Base-by-base conservation (phyloP, 53 echinoderm and acorn worm species). In the Crossaster papposus region DNA sequence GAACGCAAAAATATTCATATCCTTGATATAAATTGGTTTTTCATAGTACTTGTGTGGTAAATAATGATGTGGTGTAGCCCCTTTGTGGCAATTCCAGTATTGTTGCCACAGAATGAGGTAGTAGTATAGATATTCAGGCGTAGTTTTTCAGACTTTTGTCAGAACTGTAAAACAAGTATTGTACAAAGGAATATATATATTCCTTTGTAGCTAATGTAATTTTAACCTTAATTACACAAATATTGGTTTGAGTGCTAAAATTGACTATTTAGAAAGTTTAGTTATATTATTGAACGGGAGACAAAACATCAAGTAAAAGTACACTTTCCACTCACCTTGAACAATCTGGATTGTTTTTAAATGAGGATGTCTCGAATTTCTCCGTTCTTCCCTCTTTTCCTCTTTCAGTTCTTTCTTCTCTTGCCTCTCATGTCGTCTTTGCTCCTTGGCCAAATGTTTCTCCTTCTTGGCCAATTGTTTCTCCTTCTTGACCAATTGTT, bases 381-480 rank as follows among this genome's bases (percentile, higher is more conserved):
- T 73, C 11, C 63, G 87, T 23, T 54, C 87, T 77, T 77, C 54
- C 63, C 87, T 81, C 38, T 38, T 54, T 50, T 83, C 83, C 30
- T 74, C 75, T 29, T 83, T 90, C 23, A 76, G 35, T 11, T 63
- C 76, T 55, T 90, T 83, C 50, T 83, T 82, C 50, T 83, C 83
- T 36, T 52, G 9, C 71, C 68, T 83, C 26, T 51, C 77, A 22
- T 36, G 44, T 77, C 44, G 83, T 74, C 54, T 73, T 75, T 77
- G 64, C 79, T 81, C 91, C 91, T 83, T 77, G 17, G 62, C 71
- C 5, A 85, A 73, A 54, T 64, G 79, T 79, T 78, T 54, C 84
- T 92, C 76, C 13, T 81, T 80, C 30, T 50, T 86, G 20, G 70
- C 75, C 22, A 52, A 38, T 33, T 89, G 89, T 81, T 72, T 71